phyloP scores from a whole-genome alignment of 2,888 invertebrate genomes.

The Harmothoe impar region DNA sequence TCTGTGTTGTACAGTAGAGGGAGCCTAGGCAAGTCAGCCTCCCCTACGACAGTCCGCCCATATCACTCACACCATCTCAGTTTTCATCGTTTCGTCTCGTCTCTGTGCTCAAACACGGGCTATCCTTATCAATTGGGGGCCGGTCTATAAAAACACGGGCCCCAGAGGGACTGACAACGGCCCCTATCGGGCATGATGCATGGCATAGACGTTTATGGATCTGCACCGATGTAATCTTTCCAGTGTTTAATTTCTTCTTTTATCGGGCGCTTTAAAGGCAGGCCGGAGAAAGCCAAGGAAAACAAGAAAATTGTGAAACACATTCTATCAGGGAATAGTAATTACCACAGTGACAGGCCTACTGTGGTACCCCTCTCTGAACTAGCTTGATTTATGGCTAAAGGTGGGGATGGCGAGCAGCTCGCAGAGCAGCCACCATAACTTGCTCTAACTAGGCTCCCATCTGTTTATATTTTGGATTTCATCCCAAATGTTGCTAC shows the following conservation, averaged over 20 bases:
- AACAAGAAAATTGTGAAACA: conserved; percentile 42
- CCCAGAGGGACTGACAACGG: conserved; percentile 28
- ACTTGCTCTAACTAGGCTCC: not conserved
- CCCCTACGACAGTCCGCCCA: conserved; percentile 12
- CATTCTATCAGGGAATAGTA: conserved; percentile 38
- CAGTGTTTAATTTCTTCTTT: conserved; percentile 56
- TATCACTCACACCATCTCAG: conserved; percentile 53
- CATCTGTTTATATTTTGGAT: conserved; percentile 23
- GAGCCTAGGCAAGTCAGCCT: conserved; percentile 5
- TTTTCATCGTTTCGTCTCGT: conserved; percentile 46
- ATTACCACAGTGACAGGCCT: not conserved
- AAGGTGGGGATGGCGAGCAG: not conserved
- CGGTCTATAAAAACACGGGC: conserved; percentile 18
- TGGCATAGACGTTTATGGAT: not conserved
- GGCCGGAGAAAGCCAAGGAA: conserved; percentile 15
- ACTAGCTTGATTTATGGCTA: not conserved
- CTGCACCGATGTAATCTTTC: conserved; percentile 55
- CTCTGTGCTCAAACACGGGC: conserved; percentile 43
- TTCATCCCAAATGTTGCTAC: not conserved
- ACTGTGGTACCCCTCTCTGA: conserved; percentile 9
- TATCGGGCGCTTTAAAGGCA: conserved; percentile 4
- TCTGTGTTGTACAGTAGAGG: not conserved
- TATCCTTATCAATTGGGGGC: conserved; percentile 41
- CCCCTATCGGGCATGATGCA: conserved; percentile 35
- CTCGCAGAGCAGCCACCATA: not conserved